Evolutionary conservation across 2,797 vertebrate genomes (phyloP).

Genomic region (Enteromius viviparus): DNA sequence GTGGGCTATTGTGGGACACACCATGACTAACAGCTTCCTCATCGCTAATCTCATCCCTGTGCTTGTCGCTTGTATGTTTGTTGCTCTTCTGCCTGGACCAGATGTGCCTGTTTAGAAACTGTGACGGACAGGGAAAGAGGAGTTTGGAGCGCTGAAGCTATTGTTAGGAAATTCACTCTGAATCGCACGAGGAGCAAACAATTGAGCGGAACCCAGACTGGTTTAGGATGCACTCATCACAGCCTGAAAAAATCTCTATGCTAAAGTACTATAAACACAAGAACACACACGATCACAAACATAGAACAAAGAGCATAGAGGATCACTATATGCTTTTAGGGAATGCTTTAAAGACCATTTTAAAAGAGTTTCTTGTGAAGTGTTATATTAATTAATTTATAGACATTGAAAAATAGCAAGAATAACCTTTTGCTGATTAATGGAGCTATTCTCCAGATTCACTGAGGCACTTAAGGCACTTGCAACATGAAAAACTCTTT

Average conservation of each 20-base stretch:
- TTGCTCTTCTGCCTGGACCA: slow-evolving; percentile 38
- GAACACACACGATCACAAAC: not conserved
- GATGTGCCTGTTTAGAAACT: slow-evolving; percentile 47
- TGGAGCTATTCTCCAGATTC: slow-evolving; percentile 23
- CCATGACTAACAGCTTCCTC: slow-evolving; percentile 58
- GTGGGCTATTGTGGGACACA: slow-evolving; percentile 42
- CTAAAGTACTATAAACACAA: not conserved
- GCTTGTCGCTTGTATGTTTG: slow-evolving; percentile 21
- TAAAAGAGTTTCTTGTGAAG: slow-evolving; percentile 19
- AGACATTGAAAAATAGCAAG: slow-evolving; percentile 26
- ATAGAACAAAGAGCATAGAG: not conserved
- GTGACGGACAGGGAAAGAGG: slow-evolving; percentile 45
- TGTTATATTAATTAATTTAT: slow-evolving; percentile 41
- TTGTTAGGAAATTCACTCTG: slow-evolving; percentile 64
- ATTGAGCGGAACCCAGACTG: slow-evolving; percentile 36
- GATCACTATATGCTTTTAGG: not conserved
- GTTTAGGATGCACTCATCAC: slow-evolving; percentile 38
- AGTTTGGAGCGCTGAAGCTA: slow-evolving; percentile 39
- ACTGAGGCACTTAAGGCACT: slow-evolving; percentile 29
- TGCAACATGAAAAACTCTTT: slow-evolving; percentile 16
- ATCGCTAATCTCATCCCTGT: slow-evolving; percentile 38
- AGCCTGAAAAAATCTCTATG: not conserved
- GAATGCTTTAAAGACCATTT: not conserved
- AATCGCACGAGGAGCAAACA: slow-evolving; percentile 56
- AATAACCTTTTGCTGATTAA: slow-evolving; percentile 46